Evolutionary conservation across 2,888 invertebrate genomes (phyloP), one percentile per base, ranked within the genome.

Genomic region (Leistus spinibarbis): DNA sequence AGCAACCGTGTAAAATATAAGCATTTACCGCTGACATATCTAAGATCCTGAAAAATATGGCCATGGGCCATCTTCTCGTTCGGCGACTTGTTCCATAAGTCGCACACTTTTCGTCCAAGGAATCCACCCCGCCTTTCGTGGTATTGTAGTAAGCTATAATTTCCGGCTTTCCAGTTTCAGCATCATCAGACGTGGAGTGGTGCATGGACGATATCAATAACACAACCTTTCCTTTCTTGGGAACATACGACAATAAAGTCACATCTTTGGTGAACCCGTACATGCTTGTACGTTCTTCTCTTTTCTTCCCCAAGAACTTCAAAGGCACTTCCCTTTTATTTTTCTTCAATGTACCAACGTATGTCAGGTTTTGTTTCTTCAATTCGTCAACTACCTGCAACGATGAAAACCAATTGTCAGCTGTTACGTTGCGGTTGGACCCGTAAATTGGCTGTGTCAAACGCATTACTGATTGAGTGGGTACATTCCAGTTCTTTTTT

Each of bases 11-110:
- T 56, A 69, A 57, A 56, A 56, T 27, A 54, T 23, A 69, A 23
- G 69, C 56, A 69, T 69, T 16, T n/a, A 69, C 54, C 22, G 56
- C 54, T 56, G 56, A 56, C 23, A 56, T 69, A 69, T 69, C 69
- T 13, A 69, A 69, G 22, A 69, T 69, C 57, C 69, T 69, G 27
- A 56, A 56, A 69, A 69, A 69, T 69, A 69, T 69, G n/a, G 69
- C 69, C 69, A 69, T 20, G 27, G 68, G 23, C 54, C 23, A 54
- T 56, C 68, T 53, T 56, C 57, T 69, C 22, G 69, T 56, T 69
- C 69, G 54, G n/a, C 69, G 22, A 20, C 68, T 57, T 20, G 68
- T 19, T 54, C n/a, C n/a, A n/a, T n/a, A n/a, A n/a, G n/a, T n/a
- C n/a, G n/a, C n/a, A n/a, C n/a, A n/a, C n/a, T 57, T 16, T 56